phyloP scores from a whole-genome alignment of 2,113 vertebrate genomes.

The Megalops atlanticus region DNA sequence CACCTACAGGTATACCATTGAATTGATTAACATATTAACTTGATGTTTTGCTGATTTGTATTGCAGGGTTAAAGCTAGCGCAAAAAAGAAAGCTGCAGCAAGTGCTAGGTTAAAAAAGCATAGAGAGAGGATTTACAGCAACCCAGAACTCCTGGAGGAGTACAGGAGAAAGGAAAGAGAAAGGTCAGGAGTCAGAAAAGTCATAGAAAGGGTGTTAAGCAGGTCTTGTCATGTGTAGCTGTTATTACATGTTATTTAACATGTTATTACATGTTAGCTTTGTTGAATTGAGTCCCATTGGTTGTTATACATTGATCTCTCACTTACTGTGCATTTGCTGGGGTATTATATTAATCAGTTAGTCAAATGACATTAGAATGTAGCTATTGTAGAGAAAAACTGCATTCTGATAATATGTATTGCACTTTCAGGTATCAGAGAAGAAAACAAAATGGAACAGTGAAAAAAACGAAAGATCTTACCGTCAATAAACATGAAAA shows the following conservation, averaged over 20 bases:
- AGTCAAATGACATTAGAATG: too few relatives aligned
- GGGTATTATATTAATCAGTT: too few relatives aligned
- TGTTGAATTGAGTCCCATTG: constrained; percentile 6
- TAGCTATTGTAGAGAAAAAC: too few relatives aligned
- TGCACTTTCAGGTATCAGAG: constrained; percentile 27
- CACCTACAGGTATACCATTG: background rate
- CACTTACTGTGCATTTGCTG: too few relatives aligned
- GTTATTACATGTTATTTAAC: too few relatives aligned
- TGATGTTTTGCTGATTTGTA: constrained; percentile 2
- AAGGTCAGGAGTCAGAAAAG: too few relatives aligned
- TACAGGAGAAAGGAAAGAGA: constrained; percentile 25
- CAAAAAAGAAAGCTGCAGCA: constrained; percentile 28
- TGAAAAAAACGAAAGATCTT: constrained; percentile 16
- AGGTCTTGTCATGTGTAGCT: too few relatives aligned
- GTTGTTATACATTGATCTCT: background rate
- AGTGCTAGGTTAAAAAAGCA: constrained; percentile 36
- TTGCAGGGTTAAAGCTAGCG: too few relatives aligned
- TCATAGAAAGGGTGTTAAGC: too few relatives aligned
- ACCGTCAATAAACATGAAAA: constrained; percentile 28
- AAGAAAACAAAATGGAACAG: constrained; percentile 18
- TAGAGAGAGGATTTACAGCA: constrained; percentile 33
- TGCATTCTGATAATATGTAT: constrained; percentile 9
- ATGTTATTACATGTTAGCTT: background rate
- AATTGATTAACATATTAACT: constrained; percentile 4
- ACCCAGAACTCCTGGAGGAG: constrained; percentile 32